These are phyloP conservation scores for Halichoeres trimaculatus DNA, from an alignment of 2,113 vertebrate genomes.

Conservation along the genomic window DNA sequence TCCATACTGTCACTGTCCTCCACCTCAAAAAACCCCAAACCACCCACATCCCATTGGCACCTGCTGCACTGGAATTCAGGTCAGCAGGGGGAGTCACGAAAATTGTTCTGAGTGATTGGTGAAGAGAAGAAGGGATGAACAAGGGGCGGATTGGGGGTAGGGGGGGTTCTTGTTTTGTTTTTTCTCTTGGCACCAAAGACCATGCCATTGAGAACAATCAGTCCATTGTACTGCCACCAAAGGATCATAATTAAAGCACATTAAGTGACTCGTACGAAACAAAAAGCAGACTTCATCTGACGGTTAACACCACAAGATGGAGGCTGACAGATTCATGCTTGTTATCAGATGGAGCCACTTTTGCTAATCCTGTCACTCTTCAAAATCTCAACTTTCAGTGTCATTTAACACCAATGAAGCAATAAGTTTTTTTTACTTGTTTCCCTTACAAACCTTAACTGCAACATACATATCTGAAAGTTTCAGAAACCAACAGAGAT, in stretches of 20 bases:
- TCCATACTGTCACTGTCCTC: constrained; percentile 33
- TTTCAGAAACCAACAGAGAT: too few relatives aligned
- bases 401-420: neutral
- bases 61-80: constrained; percentile 73
- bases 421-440: neutral
- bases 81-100: constrained; percentile 72
- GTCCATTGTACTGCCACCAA: constrained; percentile 69
- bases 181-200: constrained; percentile 56
- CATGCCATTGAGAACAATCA: constrained; percentile 68
- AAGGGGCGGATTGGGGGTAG: neutral
- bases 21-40: constrained; percentile 38
- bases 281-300: constrained; percentile 61
- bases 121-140: constrained; percentile 37
- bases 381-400: neutral
- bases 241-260: constrained; percentile 74
- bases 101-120: constrained; percentile 63
- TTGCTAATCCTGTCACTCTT: constrained; percentile 3
- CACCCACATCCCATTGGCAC: constrained; percentile 72
- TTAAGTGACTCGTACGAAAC: constrained; percentile 65
- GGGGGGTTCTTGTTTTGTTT: constrained; percentile 38
- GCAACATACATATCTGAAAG: too few relatives aligned
- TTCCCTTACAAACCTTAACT: too few relatives aligned
- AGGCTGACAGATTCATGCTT: constrained; percentile 46
- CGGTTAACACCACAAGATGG: constrained; percentile 47
- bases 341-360: constrained; percentile 36